A percentile compares a stretch with the other conserved stretches of the same genome.
phyloP scores from a whole-genome alignment of 2,797 vertebrate species.

The Oreochromis grahami region DNA sequence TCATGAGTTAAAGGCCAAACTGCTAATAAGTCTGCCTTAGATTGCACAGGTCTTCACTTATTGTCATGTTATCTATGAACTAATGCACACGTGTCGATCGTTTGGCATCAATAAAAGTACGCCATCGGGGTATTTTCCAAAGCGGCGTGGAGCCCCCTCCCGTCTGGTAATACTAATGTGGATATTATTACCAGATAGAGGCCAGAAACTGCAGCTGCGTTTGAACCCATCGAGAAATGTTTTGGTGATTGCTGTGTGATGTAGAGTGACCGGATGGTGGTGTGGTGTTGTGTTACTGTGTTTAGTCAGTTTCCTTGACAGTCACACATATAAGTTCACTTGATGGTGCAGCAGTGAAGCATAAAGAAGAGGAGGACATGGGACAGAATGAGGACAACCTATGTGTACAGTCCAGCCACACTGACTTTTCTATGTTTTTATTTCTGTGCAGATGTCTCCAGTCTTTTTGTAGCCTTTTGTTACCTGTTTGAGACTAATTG shows the following conservation, averaged over 20 bases:
- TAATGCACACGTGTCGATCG: neutral
- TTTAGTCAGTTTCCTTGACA: conserved; percentile 76
- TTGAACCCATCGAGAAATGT: neutral
- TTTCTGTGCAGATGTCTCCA: conserved; percentile 65
- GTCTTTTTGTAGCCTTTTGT: conserved; percentile 75
- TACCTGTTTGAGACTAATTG: conserved; percentile 75
- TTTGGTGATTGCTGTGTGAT: neutral
- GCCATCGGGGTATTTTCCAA: neutral
- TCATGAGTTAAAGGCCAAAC: too few relatives aligned
- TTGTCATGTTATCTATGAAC: neutral
- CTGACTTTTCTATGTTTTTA: conserved; percentile 71
- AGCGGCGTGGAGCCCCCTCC: neutral
- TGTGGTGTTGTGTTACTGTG: neutral
- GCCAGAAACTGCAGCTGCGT: neutral
- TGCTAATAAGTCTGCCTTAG: neutral
- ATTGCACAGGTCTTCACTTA: neutral
- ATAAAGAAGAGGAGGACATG: neutral
- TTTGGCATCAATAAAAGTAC: neutral
- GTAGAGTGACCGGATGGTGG: neutral
- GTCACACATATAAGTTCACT: conserved; percentile 91
- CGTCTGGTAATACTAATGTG: neutral
- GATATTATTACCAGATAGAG: neutral
- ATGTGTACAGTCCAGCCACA: conserved; percentile 57
- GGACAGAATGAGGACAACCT: neutral
- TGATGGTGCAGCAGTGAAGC: conserved; percentile 66